A percentile compares a stretch with the other conserved stretches of the same genome.
Conservation (phyloP, 2,113 vertebrate genomes). For the Hypocryptadius cinnamomeus region DNA sequence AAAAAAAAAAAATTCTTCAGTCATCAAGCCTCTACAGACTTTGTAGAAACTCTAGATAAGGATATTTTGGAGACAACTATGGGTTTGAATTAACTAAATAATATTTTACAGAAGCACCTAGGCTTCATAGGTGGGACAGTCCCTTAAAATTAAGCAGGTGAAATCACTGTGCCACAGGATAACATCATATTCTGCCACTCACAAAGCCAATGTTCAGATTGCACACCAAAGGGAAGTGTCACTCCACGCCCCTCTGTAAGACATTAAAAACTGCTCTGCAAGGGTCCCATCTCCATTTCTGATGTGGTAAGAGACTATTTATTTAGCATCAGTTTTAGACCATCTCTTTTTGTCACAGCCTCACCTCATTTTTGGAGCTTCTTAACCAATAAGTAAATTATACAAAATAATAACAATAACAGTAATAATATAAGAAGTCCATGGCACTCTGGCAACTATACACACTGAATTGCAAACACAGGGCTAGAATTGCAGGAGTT, state of each 20-base stretch:
- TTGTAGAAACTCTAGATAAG: conserved; percentile 12
- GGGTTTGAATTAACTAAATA: not conserved
- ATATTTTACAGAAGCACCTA: not conserved
- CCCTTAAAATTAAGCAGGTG: not conserved
- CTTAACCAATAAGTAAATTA: not conserved
- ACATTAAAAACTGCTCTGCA: not conserved
- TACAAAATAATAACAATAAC: not conserved
- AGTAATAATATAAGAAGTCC: not conserved
- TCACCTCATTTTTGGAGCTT: not conserved
- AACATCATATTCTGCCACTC: not conserved
- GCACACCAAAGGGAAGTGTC: not conserved
- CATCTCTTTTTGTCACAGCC: not conserved
- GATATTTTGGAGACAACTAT: not conserved
- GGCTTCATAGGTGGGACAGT: not conserved
- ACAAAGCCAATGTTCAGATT: not conserved
- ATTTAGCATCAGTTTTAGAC: not conserved
- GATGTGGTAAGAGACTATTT: not conserved
- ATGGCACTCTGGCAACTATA: not conserved
- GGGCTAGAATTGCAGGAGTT: not conserved
- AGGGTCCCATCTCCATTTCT: not conserved
- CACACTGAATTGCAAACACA: not conserved
- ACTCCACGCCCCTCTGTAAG: not conserved
- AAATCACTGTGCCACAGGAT: not conserved
- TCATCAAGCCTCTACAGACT: conserved; percentile 1
- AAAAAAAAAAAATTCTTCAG: not conserved